Percentiles rank a stretch among this genome's conserved stretches.
Conservation (phyloP, 2,888 invertebrate genomes). For the Pammene fasciana region DNA sequence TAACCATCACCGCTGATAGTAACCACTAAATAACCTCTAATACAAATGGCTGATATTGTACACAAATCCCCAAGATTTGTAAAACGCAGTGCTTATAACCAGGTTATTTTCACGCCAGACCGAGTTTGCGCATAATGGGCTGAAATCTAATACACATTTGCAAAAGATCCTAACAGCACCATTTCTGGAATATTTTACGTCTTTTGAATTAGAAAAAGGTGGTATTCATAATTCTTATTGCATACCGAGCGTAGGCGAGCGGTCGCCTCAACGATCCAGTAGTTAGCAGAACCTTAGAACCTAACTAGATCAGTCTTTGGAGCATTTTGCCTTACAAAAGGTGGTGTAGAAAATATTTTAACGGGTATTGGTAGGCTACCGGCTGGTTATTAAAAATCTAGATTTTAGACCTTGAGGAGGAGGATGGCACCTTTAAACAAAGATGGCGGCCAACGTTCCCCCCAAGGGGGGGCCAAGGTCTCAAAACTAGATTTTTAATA, state of each 20-base stretch:
- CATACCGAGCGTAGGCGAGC: neutral
- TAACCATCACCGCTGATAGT: neutral
- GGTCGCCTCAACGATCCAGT: no score
- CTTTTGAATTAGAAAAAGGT: neutral
- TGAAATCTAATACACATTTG: neutral
- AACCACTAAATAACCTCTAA: conserved; percentile 10
- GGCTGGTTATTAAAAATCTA: no score
- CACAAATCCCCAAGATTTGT: conserved; percentile 15
- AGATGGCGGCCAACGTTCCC: no score
- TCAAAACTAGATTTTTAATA: no score
- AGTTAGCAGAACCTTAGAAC: no score
- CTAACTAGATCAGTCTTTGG: no score
- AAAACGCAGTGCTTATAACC: conserved; percentile 12
- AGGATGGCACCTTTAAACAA: no score
- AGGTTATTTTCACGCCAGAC: conserved; percentile 1
- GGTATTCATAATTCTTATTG: neutral
- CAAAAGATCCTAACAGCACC: neutral
- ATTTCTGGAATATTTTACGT: neutral
- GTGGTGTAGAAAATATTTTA: no score
- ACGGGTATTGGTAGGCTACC: no score
- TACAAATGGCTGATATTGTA: conserved; percentile 3
- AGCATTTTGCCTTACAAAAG: no score
- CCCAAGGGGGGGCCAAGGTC: no score
- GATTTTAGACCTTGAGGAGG: no score
- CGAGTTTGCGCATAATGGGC: conserved; percentile 16